Evolutionary conservation across 1,140 invertebrate species (phyloP).

Genomic region (Drosophila serrata): DNA sequence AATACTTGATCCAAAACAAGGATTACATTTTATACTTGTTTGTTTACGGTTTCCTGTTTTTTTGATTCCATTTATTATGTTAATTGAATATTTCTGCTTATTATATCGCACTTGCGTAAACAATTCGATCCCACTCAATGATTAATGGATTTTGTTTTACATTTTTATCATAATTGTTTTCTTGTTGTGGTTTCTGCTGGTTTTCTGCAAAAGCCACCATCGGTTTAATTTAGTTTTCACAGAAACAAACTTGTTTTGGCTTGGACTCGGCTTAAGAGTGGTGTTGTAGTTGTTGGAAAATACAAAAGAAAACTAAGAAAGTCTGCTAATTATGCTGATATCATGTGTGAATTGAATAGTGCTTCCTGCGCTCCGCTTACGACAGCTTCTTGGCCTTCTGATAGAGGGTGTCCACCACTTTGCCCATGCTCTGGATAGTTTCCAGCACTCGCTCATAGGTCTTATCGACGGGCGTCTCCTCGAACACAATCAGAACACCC

Average conservation of each 20-base stretch:
- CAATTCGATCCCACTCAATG: constrained; percentile 60
- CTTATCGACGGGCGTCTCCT: constrained; percentile 97
- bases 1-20: not conserved
- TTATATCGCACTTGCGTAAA: constrained; percentile 57
- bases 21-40: not conserved
- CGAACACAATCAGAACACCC: constrained; percentile 98
- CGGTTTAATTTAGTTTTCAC: constrained; percentile 44
- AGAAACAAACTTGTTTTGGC: constrained; percentile 56
- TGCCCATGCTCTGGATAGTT: constrained; percentile 99
- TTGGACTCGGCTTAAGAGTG: constrained; percentile 13
- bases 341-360: constrained; percentile 53
- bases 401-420: constrained; percentile 99
- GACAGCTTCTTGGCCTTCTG: constrained; percentile 99
- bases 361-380: constrained; percentile 86
- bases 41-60: constrained; percentile 24
- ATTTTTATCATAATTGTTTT: constrained; percentile 30
- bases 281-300: constrained; percentile 32
- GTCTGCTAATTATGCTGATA: constrained; percentile 68
- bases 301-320: constrained; percentile 51
- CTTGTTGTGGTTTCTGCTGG: constrained; percentile 22
- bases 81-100: constrained; percentile 78
- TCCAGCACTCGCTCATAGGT: constrained; percentile 98
- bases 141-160: constrained; percentile 56
- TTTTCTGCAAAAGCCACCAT: constrained; percentile 51
- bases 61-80: constrained; percentile 63